phyloP scores from a whole-genome alignment of 23 tunicate species.

The Ascidia mentula region DNA sequence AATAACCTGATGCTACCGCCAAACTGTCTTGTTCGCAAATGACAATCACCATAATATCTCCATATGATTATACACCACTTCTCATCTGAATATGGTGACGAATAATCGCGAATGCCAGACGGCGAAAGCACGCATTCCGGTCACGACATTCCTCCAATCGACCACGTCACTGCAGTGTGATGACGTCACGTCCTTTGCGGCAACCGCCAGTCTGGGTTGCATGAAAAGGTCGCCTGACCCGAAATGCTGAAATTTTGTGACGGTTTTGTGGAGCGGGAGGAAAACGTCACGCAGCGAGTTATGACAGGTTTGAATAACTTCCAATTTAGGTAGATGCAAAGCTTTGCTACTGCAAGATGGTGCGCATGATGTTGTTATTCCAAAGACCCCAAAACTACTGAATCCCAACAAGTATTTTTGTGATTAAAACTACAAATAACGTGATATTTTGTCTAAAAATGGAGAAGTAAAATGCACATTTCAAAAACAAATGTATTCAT shows the following conservation, averaged over 20 bases:
- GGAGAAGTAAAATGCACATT: too few species aligned
- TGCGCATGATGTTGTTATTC: too few species aligned
- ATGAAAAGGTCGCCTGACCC: background rate
- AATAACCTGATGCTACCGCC: too few species aligned
- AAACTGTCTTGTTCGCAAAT: background rate
- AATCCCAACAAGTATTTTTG: too few species aligned
- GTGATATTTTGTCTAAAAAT: too few species aligned
- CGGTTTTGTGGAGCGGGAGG: background rate
- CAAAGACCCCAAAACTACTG: too few species aligned
- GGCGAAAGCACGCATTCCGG: background rate
- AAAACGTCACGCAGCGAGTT: too few species aligned
- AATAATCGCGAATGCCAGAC: background rate
- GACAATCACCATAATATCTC: background rate
- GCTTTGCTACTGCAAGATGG: too few species aligned
- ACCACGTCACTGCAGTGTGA: background rate
- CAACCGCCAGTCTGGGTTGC: background rate
- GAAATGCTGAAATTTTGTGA: background rate
- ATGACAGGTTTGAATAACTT: too few species aligned
- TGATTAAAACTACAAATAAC: too few species aligned
- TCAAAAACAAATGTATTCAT: too few species aligned
- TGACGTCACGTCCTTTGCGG: slow-evolving; percentile 6
- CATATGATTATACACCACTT: background rate
- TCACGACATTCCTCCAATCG: background rate
- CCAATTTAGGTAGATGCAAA: too few species aligned
- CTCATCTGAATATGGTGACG: background rate